A percentile compares a stretch with the other conserved stretches of the same genome.
Evolutionary conservation across 1,140 invertebrate genomes (phyloP).

Genomic region (Orchesella cincta): DNA sequence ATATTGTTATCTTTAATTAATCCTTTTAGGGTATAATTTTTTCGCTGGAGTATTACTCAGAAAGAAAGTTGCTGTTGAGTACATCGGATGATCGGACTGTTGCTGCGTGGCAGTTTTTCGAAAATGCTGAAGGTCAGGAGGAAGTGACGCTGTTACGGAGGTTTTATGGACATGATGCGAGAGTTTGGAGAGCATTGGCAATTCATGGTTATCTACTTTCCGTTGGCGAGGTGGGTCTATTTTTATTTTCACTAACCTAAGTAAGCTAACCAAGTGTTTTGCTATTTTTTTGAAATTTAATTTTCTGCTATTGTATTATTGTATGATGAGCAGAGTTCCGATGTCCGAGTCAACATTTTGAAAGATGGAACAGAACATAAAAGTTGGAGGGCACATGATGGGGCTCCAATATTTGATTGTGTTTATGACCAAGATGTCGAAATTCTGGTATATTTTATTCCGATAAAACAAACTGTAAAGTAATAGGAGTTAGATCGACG

Average conservation of each 20-base stretch:
- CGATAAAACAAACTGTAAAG: too few relatives aligned
- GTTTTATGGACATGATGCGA: conserved; percentile 11
- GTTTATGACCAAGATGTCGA: conserved; percentile 11
- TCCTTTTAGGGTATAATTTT: neutral
- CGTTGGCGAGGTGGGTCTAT: neutral
- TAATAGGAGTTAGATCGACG: too few relatives aligned
- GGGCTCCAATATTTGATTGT: conserved; percentile 22
- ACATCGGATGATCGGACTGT: conserved; percentile 23
- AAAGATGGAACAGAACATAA: conserved; percentile 3
- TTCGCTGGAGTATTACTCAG: neutral
- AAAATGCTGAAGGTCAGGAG: neutral
- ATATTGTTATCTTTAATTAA: neutral
- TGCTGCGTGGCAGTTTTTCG: neutral
- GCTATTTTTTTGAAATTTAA: too few relatives aligned
- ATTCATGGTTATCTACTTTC: conserved; percentile 7
- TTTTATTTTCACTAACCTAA: neutral
- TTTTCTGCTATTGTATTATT: neutral
- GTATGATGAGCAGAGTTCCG: conserved; percentile 10
- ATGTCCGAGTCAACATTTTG: conserved; percentile 6
- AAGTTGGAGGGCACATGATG: conserved; percentile 22
- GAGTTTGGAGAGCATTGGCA: conserved; percentile 9
- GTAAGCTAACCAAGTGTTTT: too few relatives aligned
- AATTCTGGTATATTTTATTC: conserved; percentile 1
- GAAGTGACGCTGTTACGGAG: neutral
- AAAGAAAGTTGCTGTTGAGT: neutral